Base-by-base conservation (phyloP, 2,113 vertebrate species). In the Corythaeola cristata region DNA sequence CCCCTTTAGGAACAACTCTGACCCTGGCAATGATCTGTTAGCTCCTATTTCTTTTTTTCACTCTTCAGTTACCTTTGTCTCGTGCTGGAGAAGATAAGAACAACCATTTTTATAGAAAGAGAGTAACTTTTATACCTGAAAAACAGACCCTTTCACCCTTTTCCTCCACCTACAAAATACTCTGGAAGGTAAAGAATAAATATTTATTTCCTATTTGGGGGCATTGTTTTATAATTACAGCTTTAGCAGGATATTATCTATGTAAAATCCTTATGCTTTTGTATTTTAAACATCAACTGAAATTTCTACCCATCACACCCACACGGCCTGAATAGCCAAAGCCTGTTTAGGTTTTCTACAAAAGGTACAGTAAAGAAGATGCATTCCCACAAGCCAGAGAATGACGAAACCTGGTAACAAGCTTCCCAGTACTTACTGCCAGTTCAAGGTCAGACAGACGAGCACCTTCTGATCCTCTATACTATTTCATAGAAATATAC, bases 351-450 rank as follows among this genome's bases (percentile, higher is more conserved):
- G 6, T 19, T 83, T 91, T 60, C 49, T 53, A 15, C 12, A 68
- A 89, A 5, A 59, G 12, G 3, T 14, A 28, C 0, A 0, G 23
- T 47, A 81, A 71, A 81, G 16, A 9, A 79, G 22, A n/a, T 4
- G 14, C 26, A 47, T 49, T 79, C 3, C 26, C 20, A 13, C 4
- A 32, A 44, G 26, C 15, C 60, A 55, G 32, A 47, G 39, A 78
- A 60, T 78, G 52, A 47, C 2, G 2, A 75, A 88, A 63, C 10
- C 6, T 3, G 2, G 16, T 49, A 68, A 72, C 11, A 52, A 79
- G 12, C 8, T 78, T 82, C 23, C 5, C 7, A 64, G 47, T 11
- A 49, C 23, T 71, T 74, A 33, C 8, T 76, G 59, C 21, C 21
- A 16, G 15, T 68, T 62, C 71, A 62, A 73, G 32, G 37, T 71